These are phyloP conservation scores for Lagopus leucura DNA, from an alignment of 2,113 vertebrate species.

Conservation along the genomic window DNA sequence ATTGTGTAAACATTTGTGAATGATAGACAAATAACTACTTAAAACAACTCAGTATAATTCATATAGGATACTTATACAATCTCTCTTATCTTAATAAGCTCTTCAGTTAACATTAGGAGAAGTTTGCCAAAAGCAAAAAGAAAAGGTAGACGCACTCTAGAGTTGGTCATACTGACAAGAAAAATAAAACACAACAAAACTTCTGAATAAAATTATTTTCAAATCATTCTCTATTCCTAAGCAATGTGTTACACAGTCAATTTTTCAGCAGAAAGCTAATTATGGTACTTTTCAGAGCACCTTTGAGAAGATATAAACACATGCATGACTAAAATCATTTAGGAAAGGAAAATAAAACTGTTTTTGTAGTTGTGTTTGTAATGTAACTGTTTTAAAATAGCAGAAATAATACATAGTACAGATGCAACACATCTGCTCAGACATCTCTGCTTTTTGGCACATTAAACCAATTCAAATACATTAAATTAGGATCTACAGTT, in stretches of 20 bases:
- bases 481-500: constrained; percentile 19
- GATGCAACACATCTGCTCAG: constrained; percentile 37
- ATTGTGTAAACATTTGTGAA: not conserved
- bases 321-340: constrained; percentile 32
- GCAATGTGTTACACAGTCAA: not conserved
- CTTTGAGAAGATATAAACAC: not conserved
- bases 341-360: not conserved
- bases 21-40: not conserved
- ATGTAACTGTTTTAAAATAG: constrained; percentile 37
- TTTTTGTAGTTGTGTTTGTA: constrained; percentile 13
- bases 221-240: not conserved
- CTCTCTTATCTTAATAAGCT: not conserved
- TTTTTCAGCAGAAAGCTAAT: not conserved
- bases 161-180: not conserved
- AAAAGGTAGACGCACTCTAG: not conserved
- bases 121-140: not conserved
- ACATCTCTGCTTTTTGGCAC: constrained; percentile 3
- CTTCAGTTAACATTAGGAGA: not conserved
- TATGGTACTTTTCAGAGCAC: not conserved
- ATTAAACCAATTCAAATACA: constrained; percentile 3
- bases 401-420: constrained; percentile 21
- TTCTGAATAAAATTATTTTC: not conserved
- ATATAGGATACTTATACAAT: not conserved
- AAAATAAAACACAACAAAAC: not conserved
- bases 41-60: not conserved